Evolutionary conservation across 2,888 invertebrate genomes (phyloP).

Genomic region (Campoletis raptor): DNA sequence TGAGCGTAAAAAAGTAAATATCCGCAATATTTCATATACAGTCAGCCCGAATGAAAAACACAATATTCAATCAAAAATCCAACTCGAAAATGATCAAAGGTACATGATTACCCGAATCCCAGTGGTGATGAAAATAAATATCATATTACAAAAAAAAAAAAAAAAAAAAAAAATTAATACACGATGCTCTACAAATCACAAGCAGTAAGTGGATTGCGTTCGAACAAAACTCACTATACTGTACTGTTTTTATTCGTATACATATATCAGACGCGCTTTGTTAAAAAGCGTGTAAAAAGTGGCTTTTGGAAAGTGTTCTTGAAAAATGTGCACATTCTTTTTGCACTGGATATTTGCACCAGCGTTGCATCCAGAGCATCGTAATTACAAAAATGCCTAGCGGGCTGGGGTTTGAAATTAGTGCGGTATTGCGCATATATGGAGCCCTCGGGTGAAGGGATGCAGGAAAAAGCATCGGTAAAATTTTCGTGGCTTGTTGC

Average conservation of each 20-base stretch:
- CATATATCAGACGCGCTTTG: not conserved
- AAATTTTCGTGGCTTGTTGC: conserved; percentile 53
- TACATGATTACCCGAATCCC: not conserved
- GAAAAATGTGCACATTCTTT: conserved; percentile 4
- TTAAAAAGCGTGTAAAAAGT: conserved; percentile 8
- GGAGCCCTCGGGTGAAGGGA: conserved; percentile 16
- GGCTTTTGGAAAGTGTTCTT: conserved; percentile 12
- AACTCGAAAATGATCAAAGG: not conserved
- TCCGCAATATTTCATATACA: not conserved
- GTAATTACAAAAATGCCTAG: conserved; percentile 65
- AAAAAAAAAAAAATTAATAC: not conserved
- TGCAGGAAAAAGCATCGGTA: conserved; percentile 48
- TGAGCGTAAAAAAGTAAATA: conserved; percentile 2
- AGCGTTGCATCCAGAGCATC: conserved; percentile 18
- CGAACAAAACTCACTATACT: not conserved
- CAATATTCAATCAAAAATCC: not conserved
- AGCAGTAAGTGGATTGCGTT: not conserved
- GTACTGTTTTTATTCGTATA: not conserved
- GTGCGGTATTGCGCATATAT: conserved; percentile 36
- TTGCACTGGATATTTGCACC: not conserved
- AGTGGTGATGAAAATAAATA: not conserved
- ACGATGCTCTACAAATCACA: not conserved
- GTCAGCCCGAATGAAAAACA: not conserved
- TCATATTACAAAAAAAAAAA: too few species aligned
- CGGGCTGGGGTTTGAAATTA: conserved; percentile 51